Percentiles rank a stretch among this genome's conserved stretches.
Conservation (phyloP, 2,888 invertebrate genomes). For the Diploptera punctata region DNA sequence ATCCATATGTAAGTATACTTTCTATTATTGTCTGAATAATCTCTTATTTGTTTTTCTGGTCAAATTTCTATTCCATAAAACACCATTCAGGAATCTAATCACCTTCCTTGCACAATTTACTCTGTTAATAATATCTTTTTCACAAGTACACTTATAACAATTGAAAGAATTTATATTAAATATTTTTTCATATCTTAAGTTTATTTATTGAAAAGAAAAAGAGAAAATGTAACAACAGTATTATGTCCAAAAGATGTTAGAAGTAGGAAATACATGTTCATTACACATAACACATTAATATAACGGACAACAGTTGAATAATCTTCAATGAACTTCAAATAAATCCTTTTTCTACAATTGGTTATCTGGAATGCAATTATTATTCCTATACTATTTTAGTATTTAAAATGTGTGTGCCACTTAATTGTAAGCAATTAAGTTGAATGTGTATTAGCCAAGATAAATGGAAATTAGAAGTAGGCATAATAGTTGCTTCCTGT, state of each 20-base stretch:
- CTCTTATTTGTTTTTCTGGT: too few relatives aligned
- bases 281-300: not conserved
- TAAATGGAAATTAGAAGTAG: not conserved
- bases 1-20: too few relatives aligned
- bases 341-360: not conserved
- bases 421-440: not conserved
- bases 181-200: too few relatives aligned
- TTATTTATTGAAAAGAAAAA: not conserved
- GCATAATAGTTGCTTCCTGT: not conserved
- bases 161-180: too few relatives aligned
- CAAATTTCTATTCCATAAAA: too few relatives aligned
- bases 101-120: too few relatives aligned
- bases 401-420: not conserved
- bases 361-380: not conserved
- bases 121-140: too few relatives aligned
- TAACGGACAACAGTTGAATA: not conserved
- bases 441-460: not conserved
- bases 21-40: too few relatives aligned
- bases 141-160: too few relatives aligned
- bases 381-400: not conserved
- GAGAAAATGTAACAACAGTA: not conserved
- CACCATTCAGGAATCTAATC: too few relatives aligned
- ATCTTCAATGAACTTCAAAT: not conserved
- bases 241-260: not conserved
- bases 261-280: constrained; percentile 14